phyloP scores from a whole-genome alignment of 2,797 vertebrate species.

The Moxostoma hubbsi region DNA sequence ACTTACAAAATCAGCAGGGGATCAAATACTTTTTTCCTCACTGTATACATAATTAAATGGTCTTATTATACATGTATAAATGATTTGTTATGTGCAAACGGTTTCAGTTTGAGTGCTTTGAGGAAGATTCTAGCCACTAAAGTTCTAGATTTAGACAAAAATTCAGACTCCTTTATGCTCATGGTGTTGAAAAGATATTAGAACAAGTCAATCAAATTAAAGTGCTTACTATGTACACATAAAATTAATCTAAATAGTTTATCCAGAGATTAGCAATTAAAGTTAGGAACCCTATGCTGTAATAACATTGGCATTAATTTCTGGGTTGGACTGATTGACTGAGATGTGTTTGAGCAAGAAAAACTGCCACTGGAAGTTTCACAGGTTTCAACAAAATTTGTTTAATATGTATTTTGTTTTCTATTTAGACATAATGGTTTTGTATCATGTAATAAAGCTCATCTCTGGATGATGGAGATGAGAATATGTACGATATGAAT shows the following conservation, averaged over 20 bases:
- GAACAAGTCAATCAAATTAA: conserved; percentile 27
- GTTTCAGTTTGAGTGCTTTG: neutral
- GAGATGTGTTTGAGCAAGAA: conserved; percentile 8
- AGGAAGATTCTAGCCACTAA: neutral
- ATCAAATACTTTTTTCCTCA: too few species aligned
- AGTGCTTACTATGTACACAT: neutral
- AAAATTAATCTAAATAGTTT: conserved; percentile 26
- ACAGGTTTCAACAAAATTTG: neutral
- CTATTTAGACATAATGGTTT: conserved; percentile 26
- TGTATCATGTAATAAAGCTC: conserved; percentile 34
- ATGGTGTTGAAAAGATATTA: conserved; percentile 32
- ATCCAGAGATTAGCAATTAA: conserved; percentile 28
- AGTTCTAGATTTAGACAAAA: neutral
- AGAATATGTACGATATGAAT: conserved; percentile 25
- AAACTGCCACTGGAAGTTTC: conserved; percentile 20
- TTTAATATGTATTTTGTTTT: conserved; percentile 20
- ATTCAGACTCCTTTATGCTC: conserved; percentile 2
- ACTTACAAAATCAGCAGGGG: too few species aligned
- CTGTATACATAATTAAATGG: neutral
- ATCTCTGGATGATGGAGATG: conserved; percentile 1
- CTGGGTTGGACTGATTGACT: neutral
- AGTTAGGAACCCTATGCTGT: neutral
- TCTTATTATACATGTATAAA: conserved; percentile 4
- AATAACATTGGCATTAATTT: conserved; percentile 19
- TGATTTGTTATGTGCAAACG: neutral